Conservation (phyloP, 1,140 invertebrate species). For the Tetramorium alpestre region DNA sequence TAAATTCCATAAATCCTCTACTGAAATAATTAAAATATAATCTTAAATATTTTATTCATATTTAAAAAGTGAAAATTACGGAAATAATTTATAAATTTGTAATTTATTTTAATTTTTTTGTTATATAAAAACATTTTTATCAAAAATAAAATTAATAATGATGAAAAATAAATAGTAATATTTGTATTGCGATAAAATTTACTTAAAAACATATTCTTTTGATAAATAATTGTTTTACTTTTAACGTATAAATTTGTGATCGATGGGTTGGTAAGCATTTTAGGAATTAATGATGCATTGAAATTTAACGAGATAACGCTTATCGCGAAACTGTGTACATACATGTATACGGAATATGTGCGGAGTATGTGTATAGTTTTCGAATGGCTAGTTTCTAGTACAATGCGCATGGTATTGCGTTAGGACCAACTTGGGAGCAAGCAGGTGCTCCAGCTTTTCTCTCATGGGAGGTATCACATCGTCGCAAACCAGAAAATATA, state of each 20-base stretch:
- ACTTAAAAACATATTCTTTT: neutral
- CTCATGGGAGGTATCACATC: slow-evolving; percentile 69
- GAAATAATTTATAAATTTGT: neutral
- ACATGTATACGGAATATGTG: neutral
- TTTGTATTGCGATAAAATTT: neutral
- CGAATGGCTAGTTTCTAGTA: slow-evolving; percentile 59
- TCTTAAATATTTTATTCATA: slow-evolving; percentile 4
- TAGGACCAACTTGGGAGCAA: slow-evolving; percentile 72
- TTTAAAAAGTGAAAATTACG: neutral
- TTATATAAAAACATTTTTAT: neutral
- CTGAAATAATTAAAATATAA: slow-evolving; percentile 10
- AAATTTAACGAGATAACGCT: slow-evolving; percentile 36
- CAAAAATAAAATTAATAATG: neutral
- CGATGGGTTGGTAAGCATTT: neutral
- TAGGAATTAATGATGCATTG: neutral
- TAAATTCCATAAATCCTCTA: neutral
- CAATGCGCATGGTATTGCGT: slow-evolving; percentile 61
- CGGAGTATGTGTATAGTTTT: too few relatives aligned
- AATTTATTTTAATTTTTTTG: neutral
- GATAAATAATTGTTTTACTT: slow-evolving; percentile 24
- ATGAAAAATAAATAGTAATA: neutral
- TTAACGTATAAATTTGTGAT: neutral
- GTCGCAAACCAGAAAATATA: slow-evolving; percentile 66
- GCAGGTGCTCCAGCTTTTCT: slow-evolving; percentile 66
- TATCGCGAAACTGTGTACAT: slow-evolving; percentile 13